Base-by-base conservation (phyloP, 2,888 invertebrate species). In the Aphidius colemani region DNA sequence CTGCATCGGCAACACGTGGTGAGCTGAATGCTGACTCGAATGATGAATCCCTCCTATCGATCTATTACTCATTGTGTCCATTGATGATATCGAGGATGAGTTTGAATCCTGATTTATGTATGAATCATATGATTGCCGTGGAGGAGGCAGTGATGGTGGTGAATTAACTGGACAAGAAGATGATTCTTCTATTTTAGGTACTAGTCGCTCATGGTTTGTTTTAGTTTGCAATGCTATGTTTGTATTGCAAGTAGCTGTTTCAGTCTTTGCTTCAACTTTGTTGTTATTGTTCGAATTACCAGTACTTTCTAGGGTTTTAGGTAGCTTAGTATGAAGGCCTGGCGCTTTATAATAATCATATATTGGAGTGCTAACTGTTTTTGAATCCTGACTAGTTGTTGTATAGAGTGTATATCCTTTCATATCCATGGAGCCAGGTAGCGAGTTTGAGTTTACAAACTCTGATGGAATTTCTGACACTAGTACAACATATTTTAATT, bases 71-170 rank as follows among this genome's bases (percentile, higher is more conserved):
- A 83, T 80, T 45, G 83, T 76, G 60, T 91, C 91, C 88, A 91
- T 90, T 75, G 88, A 89, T 6, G 87, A 88, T 84, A 88, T 84
- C 44, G 88, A 88, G 4, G 88, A 91, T 71, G 88, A 88, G 74
- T 88, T 88, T 67, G 91, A 91, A 83, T 91, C 91, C 84, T 88
- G 88, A 74, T 86, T 88, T 72, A 87, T 78, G 76, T 88, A 88
- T 1, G 86, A 88, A 83, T 89, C 90, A 85, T 86, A 87, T 5
- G 83, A 81, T 39, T 84, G 82, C 51, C 85, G 82, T 1, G 81
- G 76, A 5, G 84, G 82, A 72, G 85, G 86, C 71, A 84, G 84
- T 1, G 84, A 83, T 4, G 85, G 85, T 7, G 74, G 75, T 13
- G 83, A 77, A 46, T 77, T 78, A 0, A 85, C 85, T 44, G 85